Evolutionary conservation across 2,888 invertebrate genomes (phyloP).

Genomic region (Neocrepidodera transversa): DNA sequence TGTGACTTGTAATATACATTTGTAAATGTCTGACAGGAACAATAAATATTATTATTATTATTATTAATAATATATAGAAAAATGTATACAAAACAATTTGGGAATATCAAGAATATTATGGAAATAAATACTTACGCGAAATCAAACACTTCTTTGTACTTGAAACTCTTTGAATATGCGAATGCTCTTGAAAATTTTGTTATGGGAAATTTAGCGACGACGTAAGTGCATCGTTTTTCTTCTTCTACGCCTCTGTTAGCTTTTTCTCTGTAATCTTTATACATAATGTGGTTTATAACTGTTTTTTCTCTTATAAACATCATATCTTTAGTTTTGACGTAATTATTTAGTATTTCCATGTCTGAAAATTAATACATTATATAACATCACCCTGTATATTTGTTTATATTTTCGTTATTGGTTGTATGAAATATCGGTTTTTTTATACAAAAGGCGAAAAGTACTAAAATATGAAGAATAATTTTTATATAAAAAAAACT

Average conservation of each 20-base stretch:
- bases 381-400: no score
- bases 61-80: no score
- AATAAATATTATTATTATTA: no score
- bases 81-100: no score
- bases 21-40: no score
- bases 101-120: no score
- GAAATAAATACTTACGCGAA: slow-evolving; percentile 71
- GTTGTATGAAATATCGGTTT: not conserved
- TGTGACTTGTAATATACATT: no score
- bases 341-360: slow-evolving; percentile 58
- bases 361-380: slow-evolving; percentile 44
- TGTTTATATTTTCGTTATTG: no score
- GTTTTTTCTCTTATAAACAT: slow-evolving; percentile 76
- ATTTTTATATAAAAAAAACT: no score
- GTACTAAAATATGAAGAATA: no score
- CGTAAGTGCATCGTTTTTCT: slow-evolving; percentile 75
- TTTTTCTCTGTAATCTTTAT: slow-evolving; percentile 72
- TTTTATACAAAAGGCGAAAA: no score
- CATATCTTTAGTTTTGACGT: slow-evolving; percentile 61
- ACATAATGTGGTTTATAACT: slow-evolving; percentile 73
- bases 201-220: slow-evolving; percentile 74
- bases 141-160: slow-evolving; percentile 69
- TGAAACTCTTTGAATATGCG: slow-evolving; percentile 71
- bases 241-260: slow-evolving; percentile 63
- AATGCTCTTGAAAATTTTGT: slow-evolving; percentile 74